Evolutionary conservation across 35 echinoderm and acorn worm species (phyloP), one percentile per base, ranked within the genome.

Genomic region (Ophiothrix spiculata): DNA sequence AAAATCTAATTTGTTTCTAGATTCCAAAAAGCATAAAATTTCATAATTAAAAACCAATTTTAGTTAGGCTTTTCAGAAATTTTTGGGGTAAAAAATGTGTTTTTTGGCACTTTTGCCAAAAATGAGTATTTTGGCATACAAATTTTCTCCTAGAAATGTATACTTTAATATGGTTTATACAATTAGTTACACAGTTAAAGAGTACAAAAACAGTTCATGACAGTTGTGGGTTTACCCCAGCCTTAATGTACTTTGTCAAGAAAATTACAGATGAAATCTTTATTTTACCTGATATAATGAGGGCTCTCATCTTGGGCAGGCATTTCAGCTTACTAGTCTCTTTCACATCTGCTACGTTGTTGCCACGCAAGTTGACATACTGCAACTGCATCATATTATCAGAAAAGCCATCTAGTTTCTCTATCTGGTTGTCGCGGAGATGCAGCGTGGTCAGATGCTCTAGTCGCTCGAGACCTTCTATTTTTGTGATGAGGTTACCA

Each of bases 351-450:
- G 77, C 74, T 15, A 97, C 75, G n/a, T 79, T 89, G 75, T 97
- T 97, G 34, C 87, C 90, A 15, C 90, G 69, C 14, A 97, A 28
- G 56, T 97, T 97, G 32, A 97, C 80, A 37, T 97, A 97, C 60
- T 97, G 94, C 21, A 97, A 39, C 33, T 90, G 87, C 46, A 45
- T 87, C 94, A 97, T 97, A 33, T 56, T 87, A 74, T 97, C 90
- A 35, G 94, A 84, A 42, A 97, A 93, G 19, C 94, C 94, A 38
- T 93, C 90, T 16, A 97, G 79, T 36, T 92, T 90, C 75, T 87
- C 84, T 17, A 97, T 78, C 84, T 97, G 90, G 84, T 97, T 97
- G 84, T 97, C 94, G 38, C 94, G 87, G 75, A 97, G 91, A 82
- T 97, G 94, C 12, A 97, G 84, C 31, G 90, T 97, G 17, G 94